phyloP scores from a whole-genome alignment of 1,140 invertebrate species.

The Drosophila eugracilis region DNA sequence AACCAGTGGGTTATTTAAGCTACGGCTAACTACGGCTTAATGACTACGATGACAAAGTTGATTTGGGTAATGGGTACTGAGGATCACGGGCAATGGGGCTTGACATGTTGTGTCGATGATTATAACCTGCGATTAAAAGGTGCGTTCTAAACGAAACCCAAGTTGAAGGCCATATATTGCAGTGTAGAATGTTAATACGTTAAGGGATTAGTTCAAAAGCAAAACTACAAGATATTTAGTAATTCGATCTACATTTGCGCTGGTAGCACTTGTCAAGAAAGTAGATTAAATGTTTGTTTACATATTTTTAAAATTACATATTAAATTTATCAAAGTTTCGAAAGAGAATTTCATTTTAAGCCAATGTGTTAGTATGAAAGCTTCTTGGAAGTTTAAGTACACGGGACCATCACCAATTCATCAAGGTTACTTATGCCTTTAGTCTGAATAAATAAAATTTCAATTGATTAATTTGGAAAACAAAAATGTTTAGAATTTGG shows the following conservation, averaged over 20 bases:
- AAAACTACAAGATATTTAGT: constrained; percentile 2
- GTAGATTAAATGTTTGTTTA: not conserved
- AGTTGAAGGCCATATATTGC: constrained; percentile 9
- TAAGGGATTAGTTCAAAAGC: constrained; percentile 39
- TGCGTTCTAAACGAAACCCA: constrained; percentile 3
- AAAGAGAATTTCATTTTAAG: too few species aligned
- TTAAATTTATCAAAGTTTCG: too few species aligned
- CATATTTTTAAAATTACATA: not conserved
- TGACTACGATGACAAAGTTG: constrained; percentile 57
- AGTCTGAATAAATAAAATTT: not conserved
- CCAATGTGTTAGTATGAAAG: not conserved
- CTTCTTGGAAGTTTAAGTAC: not conserved
- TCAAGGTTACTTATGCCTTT: not conserved
- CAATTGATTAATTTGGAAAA: not conserved
- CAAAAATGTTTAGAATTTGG: not conserved
- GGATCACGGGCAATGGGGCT: constrained; percentile 49
- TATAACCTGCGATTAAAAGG: constrained; percentile 23
- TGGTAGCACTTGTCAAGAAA: not conserved
- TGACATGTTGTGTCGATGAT: constrained; percentile 24
- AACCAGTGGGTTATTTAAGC: constrained; percentile 32
- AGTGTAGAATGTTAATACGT: constrained; percentile 9
- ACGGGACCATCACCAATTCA: not conserved
- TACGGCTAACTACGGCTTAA: constrained; percentile 49
- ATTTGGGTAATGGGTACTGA: constrained; percentile 35
- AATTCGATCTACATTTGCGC: not conserved